Percentiles rank a stretch among this genome's conserved stretches.
Evolutionary conservation across 35 echinoderm and acorn worm genomes (phyloP).

Genomic region (Nesometra sesokonis): DNA sequence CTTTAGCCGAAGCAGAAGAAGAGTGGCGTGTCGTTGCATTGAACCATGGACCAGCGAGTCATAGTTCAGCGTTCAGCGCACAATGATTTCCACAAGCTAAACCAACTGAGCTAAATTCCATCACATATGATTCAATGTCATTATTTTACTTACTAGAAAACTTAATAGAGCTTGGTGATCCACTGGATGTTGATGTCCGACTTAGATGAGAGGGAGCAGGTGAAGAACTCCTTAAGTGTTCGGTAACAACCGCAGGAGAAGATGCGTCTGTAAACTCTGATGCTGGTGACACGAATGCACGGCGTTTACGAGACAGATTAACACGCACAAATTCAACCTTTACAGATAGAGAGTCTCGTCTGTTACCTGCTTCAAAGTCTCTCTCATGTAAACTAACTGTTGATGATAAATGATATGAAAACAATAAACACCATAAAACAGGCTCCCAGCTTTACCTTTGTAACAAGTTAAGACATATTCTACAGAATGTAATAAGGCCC

Average conservation of each 20-base stretch:
- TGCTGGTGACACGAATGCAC: not conserved
- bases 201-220: not conserved
- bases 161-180: not conserved
- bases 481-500: too few species aligned
- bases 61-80: too few species aligned
- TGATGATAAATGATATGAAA: not conserved
- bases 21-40: too few species aligned
- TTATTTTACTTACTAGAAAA: not conserved
- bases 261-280: not conserved
- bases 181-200: not conserved
- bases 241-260: not conserved
- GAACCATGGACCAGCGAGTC: too few species aligned
- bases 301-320: constrained; percentile 1
- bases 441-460: too few species aligned
- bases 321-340: constrained; percentile 12
- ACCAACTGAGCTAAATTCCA: too few species aligned
- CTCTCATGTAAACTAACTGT: not conserved
- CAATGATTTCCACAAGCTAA: too few species aligned
- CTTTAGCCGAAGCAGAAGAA: too few species aligned
- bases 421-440: too few species aligned
- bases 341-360: not conserved
- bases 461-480: too few species aligned
- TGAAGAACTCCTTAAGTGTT: not conserved
- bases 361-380: not conserved
- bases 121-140: too few species aligned